phyloP scores from a whole-genome alignment of 1,140 invertebrate species.

The Steinernema khuongi region DNA sequence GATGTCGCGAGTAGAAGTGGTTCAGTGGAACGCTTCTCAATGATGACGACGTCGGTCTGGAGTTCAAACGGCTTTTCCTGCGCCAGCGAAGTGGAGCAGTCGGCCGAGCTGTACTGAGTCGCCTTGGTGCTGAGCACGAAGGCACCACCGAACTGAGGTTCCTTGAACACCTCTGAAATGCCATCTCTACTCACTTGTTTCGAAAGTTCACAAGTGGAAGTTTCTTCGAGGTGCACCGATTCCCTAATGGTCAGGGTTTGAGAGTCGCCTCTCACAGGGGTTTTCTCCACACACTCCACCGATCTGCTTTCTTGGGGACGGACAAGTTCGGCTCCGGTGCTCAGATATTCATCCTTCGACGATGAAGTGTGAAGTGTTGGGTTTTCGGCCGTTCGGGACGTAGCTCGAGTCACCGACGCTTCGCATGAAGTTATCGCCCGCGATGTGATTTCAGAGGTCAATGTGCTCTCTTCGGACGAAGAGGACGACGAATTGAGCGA shows the following conservation, averaged over 20 bases:
- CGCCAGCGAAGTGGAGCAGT: slow-evolving; percentile 3
- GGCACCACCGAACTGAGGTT: slow-evolving; percentile 21
- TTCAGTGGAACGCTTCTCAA: slow-evolving; percentile 23
- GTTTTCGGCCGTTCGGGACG: slow-evolving; percentile 22
- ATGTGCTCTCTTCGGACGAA: neutral
- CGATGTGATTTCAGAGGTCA: neutral
- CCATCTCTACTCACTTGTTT: slow-evolving; percentile 18
- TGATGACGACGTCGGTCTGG: slow-evolving; percentile 23
- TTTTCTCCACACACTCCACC: neutral
- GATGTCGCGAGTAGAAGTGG: slow-evolving; percentile 19
- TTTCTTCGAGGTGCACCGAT: slow-evolving; percentile 13
- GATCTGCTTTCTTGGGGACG: neutral
- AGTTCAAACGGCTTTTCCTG: slow-evolving; percentile 20
- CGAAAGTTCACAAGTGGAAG: slow-evolving; percentile 19
- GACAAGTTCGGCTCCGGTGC: neutral
- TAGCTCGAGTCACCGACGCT: slow-evolving; percentile 21
- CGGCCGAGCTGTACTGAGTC: slow-evolving; percentile 19
- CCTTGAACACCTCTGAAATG: slow-evolving; percentile 24
- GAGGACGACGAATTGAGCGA: neutral
- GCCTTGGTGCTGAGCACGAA: slow-evolving; percentile 20
- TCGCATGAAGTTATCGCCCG: neutral
- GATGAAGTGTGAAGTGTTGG: slow-evolving; percentile 20
- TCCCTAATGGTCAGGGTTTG: neutral
- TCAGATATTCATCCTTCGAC: slow-evolving; percentile 32
- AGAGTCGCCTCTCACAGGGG: neutral